Evolutionary conservation across 1,140 invertebrate species (phyloP).

Genomic region (Diuraphis noxia): DNA sequence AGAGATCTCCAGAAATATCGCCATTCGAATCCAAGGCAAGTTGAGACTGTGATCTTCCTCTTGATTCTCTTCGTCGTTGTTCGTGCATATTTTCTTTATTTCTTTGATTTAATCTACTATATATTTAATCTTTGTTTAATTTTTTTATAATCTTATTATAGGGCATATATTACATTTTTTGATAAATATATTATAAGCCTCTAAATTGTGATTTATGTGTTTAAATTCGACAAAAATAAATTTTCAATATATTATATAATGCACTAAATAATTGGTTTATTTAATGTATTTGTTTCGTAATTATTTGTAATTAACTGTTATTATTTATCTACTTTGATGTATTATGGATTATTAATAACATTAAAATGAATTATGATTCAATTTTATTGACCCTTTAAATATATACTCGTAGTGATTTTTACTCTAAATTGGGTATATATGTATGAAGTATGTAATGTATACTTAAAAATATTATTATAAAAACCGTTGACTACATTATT

Average conservation of each 20-base stretch:
- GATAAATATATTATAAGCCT: background rate
- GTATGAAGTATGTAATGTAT: no score
- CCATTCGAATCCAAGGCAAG: conserved; percentile 62
- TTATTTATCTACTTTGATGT: background rate
- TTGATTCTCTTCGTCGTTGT: conserved; percentile 52
- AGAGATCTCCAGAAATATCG: conserved; percentile 65
- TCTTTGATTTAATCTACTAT: conserved; percentile 32
- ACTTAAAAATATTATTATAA: no score
- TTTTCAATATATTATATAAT: background rate
- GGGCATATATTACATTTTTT: no score
- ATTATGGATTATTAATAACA: background rate
- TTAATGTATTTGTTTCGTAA: background rate
- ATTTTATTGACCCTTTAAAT: background rate
- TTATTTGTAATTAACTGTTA: background rate
- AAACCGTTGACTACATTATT: no score
- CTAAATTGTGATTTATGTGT: background rate
- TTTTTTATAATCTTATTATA: background rate
- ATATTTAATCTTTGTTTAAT: background rate
- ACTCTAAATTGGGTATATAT: no score
- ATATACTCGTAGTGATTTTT: background rate
- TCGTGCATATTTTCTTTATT: conserved; percentile 46
- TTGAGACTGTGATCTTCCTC: conserved; percentile 70
- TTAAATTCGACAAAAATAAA: background rate
- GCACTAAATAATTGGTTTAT: background rate
- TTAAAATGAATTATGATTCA: background rate